phyloP scores from a whole-genome alignment of 2,113 vertebrate species.

The Gymnarchus niloticus region DNA sequence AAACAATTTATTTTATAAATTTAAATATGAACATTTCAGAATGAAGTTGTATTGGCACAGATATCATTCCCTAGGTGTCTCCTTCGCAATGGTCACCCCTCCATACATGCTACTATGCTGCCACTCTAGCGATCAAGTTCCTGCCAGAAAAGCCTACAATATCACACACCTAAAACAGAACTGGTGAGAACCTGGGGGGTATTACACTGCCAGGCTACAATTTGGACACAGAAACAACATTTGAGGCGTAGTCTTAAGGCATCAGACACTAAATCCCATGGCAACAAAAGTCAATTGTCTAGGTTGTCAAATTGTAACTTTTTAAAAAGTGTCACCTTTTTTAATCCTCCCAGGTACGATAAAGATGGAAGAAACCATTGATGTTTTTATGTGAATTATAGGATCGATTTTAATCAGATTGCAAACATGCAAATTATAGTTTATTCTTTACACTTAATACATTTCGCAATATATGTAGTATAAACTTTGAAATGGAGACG shows the following conservation, averaged over 20 bases:
- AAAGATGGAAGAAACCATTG: not conserved
- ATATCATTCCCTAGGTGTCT: not conserved
- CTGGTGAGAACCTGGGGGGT: not conserved
- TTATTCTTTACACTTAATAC: not conserved
- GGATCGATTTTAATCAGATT: not conserved
- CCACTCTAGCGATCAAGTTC: too few species aligned
- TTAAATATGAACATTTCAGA: too few species aligned
- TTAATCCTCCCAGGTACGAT: not conserved
- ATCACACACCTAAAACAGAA: not conserved
- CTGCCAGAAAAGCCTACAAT: not conserved
- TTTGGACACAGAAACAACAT: not conserved
- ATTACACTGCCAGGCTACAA: not conserved
- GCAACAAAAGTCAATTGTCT: not conserved
- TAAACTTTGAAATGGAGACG: not conserved
- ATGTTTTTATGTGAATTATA: not conserved
- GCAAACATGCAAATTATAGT: not conserved
- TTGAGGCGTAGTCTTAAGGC: not conserved
- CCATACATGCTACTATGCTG: not conserved
- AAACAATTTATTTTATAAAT: too few species aligned
- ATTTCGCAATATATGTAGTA: not conserved
- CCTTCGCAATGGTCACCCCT: not conserved
- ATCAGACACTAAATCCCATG: not conserved
- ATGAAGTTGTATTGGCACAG: too few species aligned
- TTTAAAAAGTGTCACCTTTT: not conserved
- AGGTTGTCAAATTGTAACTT: not conserved